Evolutionary conservation across 2,113 vertebrate species (phyloP).

Genomic region (Corythornis vintsioides): DNA sequence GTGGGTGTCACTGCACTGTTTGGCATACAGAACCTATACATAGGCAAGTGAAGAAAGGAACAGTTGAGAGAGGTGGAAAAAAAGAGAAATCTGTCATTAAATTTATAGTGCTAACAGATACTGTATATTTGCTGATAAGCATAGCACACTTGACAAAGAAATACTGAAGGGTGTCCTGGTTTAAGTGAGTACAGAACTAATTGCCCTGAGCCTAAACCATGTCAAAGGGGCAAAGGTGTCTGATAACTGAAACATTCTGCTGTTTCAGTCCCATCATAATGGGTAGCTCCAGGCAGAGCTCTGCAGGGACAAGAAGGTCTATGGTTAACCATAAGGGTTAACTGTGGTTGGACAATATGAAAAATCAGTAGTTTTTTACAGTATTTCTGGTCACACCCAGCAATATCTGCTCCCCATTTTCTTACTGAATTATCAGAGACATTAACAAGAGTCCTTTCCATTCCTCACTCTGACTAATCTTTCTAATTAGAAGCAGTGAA

Average conservation of each 20-base stretch:
- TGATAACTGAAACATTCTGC: background rate
- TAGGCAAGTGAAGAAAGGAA: fast-evolving
- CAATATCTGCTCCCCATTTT: background rate
- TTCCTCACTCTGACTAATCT: background rate
- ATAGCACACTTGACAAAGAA: background rate
- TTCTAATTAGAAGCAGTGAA: background rate
- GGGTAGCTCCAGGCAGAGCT: background rate
- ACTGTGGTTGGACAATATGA: fast-evolving
- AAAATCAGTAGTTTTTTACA: background rate
- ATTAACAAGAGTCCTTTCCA: background rate
- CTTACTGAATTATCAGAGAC: background rate
- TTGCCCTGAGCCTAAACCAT: too few species aligned
- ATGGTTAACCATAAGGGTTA: background rate
- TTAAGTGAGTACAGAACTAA: too few species aligned
- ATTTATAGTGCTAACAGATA: background rate
- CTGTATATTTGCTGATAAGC: background rate
- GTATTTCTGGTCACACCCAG: background rate
- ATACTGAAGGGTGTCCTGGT: background rate
- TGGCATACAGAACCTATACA: background rate
- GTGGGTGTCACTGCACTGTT: background rate
- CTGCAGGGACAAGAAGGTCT: background rate
- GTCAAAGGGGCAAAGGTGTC: background rate
- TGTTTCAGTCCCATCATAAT: background rate
- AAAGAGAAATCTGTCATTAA: background rate
- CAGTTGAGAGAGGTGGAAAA: background rate